phyloP scores from a whole-genome alignment of 2,888 invertebrate genomes.

The Caenorhabditis wallacei region DNA sequence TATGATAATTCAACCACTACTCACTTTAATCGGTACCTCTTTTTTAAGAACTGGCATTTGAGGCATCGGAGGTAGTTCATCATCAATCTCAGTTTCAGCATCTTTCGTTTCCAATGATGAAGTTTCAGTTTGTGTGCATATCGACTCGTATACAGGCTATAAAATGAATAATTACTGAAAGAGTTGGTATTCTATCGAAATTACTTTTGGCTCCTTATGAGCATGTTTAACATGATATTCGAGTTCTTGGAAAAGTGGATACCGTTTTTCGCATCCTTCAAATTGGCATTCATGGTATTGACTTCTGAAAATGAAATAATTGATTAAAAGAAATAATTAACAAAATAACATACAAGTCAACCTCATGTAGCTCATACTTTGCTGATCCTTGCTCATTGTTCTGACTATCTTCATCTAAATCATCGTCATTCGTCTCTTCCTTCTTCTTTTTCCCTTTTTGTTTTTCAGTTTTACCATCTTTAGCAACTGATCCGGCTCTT shows the following conservation, averaged over 20 bases:
- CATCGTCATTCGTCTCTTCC: constrained; percentile 26
- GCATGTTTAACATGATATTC: constrained; percentile 61
- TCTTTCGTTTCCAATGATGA: constrained; percentile 14
- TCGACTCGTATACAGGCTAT: constrained; percentile 56
- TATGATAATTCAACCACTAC: neutral
- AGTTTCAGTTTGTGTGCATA: constrained; percentile 51
- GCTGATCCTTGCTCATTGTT: constrained; percentile 21
- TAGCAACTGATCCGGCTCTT: constrained; percentile 20
- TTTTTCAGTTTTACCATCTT: constrained; percentile 27
- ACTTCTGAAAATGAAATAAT: constrained; percentile 18
- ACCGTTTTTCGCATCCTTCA: constrained; percentile 56
- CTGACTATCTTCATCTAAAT: constrained; percentile 22
- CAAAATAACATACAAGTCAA: constrained; percentile 36
- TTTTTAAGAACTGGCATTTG: constrained; percentile 59
- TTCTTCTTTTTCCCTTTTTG: constrained; percentile 39
- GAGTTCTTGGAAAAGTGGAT: constrained; percentile 29
- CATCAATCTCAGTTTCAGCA: constrained; percentile 35
- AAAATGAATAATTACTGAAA: constrained; percentile 14
- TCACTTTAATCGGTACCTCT: constrained; percentile 51
- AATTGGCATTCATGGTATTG: constrained; percentile 57
- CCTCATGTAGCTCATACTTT: constrained; percentile 16
- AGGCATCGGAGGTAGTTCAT: constrained; percentile 18
- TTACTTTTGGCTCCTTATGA: constrained; percentile 48
- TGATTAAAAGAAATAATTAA: neutral
- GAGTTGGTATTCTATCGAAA: neutral